These are phyloP conservation scores for Caracal caracal DNA, from an alignment of 2,113 vertebrate species.

Conservation along the genomic window DNA sequence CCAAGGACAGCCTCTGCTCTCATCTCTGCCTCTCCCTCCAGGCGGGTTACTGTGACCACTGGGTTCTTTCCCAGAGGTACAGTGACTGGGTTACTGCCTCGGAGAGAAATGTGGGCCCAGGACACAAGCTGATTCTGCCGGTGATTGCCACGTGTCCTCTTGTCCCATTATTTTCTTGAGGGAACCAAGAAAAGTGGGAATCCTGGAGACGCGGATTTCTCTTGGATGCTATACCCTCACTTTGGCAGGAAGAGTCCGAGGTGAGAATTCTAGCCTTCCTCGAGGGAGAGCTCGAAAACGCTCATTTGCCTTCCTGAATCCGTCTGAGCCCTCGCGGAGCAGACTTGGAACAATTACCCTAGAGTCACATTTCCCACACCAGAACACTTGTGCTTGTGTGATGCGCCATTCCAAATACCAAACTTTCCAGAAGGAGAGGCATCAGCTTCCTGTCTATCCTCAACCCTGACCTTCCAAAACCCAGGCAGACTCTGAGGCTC, in stretches of 20 bases:
- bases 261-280: neutral
- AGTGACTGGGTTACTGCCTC: neutral
- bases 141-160: neutral
- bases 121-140: neutral
- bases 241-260: neutral
- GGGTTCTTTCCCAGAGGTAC: neutral
- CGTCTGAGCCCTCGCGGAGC: neutral
- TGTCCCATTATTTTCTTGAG: neutral
- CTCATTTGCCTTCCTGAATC: neutral
- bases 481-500: neutral
- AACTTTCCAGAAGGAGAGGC: neutral
- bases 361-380: neutral
- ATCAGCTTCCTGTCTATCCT: neutral
- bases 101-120: neutral
- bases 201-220: neutral
- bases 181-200: neutral
- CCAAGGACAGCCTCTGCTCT: neutral
- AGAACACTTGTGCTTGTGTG: neutral
- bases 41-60: neutral
- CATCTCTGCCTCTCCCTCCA: neutral
- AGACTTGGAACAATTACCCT: neutral
- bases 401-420: neutral
- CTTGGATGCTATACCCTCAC: neutral
- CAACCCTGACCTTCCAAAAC: neutral
- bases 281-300: neutral